These are phyloP conservation scores for Hypocryptadius cinnamomeus DNA, from an alignment of 2,113 vertebrate species.

Conservation along the genomic window DNA sequence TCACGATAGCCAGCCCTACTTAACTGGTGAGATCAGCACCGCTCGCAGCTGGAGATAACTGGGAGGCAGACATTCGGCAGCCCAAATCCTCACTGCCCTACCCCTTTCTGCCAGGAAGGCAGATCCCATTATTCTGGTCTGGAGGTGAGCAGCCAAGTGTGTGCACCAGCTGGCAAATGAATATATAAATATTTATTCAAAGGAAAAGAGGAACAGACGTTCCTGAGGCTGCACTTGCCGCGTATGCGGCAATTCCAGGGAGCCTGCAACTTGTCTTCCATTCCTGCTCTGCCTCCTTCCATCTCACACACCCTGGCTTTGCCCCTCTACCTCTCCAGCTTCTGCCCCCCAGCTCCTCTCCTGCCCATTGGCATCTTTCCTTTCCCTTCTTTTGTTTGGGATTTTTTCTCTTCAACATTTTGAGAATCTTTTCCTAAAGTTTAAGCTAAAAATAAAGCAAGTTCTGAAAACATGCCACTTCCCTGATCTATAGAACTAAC, in stretches of 20 bases:
- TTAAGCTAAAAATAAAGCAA: neutral
- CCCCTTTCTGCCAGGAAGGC: neutral
- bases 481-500: neutral
- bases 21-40: neutral
- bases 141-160: constrained; percentile 73
- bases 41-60: neutral
- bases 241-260: neutral
- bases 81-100: neutral
- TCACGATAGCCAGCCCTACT: neutral
- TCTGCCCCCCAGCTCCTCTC: constrained; percentile 13
- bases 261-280: constrained; percentile 62
- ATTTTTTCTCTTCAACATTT: neutral
- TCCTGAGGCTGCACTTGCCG: constrained; percentile 61
- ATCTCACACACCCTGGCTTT: neutral
- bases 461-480: neutral
- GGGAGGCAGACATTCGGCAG: neutral
- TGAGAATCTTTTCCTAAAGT: neutral
- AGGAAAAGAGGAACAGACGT: constrained; percentile 70
- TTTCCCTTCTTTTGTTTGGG: neutral
- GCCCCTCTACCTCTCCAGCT: neutral
- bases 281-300: neutral
- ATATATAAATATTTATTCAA: constrained; percentile 77
- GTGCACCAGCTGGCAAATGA: constrained; percentile 66
- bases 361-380: neutral
- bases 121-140: constrained; percentile 58